phyloP scores from a whole-genome alignment of 2,888 invertebrate species.

The Polydesmus complanatus region DNA sequence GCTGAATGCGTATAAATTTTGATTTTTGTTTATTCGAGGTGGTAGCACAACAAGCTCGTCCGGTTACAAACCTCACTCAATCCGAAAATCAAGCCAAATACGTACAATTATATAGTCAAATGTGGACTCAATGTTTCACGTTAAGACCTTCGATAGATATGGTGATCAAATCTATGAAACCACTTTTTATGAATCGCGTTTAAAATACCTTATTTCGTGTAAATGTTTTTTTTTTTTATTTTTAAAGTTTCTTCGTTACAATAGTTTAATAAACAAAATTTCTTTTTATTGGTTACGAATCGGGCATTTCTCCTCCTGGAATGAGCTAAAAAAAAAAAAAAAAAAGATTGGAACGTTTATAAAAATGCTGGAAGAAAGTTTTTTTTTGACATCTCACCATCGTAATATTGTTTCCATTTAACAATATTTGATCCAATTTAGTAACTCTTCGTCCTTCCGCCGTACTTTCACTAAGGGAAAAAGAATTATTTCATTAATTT shows the following conservation, averaged over 20 bases:
- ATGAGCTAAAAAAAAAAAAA: slow-evolving; percentile 47
- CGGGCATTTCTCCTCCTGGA: slow-evolving; percentile 65
- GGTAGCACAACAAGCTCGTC: neutral
- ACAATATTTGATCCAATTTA: slow-evolving; percentile 88
- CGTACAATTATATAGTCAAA: neutral
- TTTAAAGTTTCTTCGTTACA: too few relatives aligned
- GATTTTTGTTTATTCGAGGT: neutral
- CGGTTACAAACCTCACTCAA: neutral
- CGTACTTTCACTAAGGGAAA: slow-evolving; percentile 56
- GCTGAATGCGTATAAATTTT: too few relatives aligned
- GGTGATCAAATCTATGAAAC: too few relatives aligned
- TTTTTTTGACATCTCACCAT: slow-evolving; percentile 55
- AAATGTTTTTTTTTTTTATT: too few relatives aligned
- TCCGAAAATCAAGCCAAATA: neutral
- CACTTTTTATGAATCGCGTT: too few relatives aligned
- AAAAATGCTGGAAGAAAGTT: neutral
- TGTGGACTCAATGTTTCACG: neutral
- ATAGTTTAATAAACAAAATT: neutral
- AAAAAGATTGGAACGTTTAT: slow-evolving; percentile 13
- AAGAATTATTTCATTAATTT: slow-evolving; percentile 15
- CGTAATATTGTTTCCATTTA: slow-evolving; percentile 98
- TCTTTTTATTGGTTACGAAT: slow-evolving; percentile 35
- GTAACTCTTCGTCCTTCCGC: slow-evolving; percentile 92
- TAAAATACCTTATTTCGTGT: too few relatives aligned
- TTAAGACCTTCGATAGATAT: too few relatives aligned